These are phyloP conservation scores for Resseliella maxima DNA, from an alignment of 2,888 invertebrate genomes.

Conservation along the genomic window DNA sequence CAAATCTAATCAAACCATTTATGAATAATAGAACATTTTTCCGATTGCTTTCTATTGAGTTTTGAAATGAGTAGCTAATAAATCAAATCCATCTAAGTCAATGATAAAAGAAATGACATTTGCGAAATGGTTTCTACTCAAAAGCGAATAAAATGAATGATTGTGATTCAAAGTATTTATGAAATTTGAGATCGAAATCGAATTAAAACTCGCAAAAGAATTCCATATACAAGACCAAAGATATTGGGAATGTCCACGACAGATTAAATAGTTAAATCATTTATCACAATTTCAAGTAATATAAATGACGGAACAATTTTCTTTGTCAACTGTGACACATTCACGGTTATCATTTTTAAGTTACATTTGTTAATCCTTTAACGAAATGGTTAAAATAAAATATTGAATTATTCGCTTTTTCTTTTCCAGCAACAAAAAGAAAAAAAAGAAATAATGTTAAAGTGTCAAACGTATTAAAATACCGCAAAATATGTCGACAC, in stretches of 20 bases:
- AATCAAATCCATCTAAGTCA: constrained; percentile 24
- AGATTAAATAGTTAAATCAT: neutral
- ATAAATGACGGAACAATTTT: neutral
- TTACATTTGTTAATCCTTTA: neutral
- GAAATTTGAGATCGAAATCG: constrained; percentile 31
- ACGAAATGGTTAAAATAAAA: neutral
- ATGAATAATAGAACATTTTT: constrained; percentile 36
- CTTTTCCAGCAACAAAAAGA: neutral
- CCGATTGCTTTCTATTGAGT: neutral
- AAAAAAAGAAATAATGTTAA: neutral
- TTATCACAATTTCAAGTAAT: neutral
- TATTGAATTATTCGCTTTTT: neutral
- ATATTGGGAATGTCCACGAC: neutral
- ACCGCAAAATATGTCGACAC: constrained; percentile 49
- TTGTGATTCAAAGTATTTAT: constrained; percentile 19
- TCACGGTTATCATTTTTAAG: neutral
- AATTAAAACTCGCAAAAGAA: constrained; percentile 27
- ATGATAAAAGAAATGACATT: constrained; percentile 50
- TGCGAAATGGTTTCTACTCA: constrained; percentile 21
- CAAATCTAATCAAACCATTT: constrained; percentile 50
- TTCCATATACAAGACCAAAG: neutral
- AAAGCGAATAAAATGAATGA: constrained; percentile 18
- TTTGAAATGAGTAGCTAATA: neutral
- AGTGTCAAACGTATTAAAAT: neutral
- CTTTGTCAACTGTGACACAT: neutral